phyloP scores from a whole-genome alignment of 2,888 invertebrate species.

The Heliconius cydno region DNA sequence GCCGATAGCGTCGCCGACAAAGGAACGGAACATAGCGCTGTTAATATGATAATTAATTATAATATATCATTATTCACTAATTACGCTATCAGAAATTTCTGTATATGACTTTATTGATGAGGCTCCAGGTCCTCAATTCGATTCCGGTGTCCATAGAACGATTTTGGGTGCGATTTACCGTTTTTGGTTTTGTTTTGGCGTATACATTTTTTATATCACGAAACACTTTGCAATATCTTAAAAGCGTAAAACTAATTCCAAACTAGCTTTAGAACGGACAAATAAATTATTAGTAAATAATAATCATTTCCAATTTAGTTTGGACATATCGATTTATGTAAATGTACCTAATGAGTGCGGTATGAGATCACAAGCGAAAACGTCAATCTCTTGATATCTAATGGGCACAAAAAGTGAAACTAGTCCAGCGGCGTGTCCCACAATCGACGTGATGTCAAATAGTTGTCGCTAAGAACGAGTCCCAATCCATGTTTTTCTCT shows the following conservation, averaged over 20 bases:
- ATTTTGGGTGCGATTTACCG: slow-evolving; percentile 58
- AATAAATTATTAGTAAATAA: not conserved
- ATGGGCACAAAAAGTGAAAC: slow-evolving; percentile 71
- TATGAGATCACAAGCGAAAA: slow-evolving; percentile 79
- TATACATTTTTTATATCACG: slow-evolving; percentile 63
- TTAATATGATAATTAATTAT: slow-evolving; percentile 82
- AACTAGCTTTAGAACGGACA: not conserved
- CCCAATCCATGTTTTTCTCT: slow-evolving; percentile 82
- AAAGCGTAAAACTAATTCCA: slow-evolving; percentile 48
- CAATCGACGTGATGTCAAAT: slow-evolving; percentile 81
- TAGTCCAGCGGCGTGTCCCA: slow-evolving; percentile 75
- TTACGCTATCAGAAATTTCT: slow-evolving; percentile 61
- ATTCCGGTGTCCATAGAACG: not conserved
- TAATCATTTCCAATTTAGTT: not conserved
- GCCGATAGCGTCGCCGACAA: slow-evolving; percentile 78
- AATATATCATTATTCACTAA: slow-evolving; percentile 75
- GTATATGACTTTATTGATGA: slow-evolving; percentile 49
- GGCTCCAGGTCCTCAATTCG: not conserved
- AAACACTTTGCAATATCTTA: slow-evolving; percentile 71
- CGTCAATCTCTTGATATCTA: slow-evolving; percentile 62
- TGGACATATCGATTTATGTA: slow-evolving; percentile 40
- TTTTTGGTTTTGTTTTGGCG: slow-evolving; percentile 66
- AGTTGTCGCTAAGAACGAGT: slow-evolving; percentile 79
- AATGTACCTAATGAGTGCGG: slow-evolving; percentile 64
- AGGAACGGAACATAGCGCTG: slow-evolving; percentile 74